A percentile compares a stretch with the other conserved stretches of the same genome.
Conservation (phyloP, 2,888 invertebrate species). For the Pharmacophagus antenor region DNA sequence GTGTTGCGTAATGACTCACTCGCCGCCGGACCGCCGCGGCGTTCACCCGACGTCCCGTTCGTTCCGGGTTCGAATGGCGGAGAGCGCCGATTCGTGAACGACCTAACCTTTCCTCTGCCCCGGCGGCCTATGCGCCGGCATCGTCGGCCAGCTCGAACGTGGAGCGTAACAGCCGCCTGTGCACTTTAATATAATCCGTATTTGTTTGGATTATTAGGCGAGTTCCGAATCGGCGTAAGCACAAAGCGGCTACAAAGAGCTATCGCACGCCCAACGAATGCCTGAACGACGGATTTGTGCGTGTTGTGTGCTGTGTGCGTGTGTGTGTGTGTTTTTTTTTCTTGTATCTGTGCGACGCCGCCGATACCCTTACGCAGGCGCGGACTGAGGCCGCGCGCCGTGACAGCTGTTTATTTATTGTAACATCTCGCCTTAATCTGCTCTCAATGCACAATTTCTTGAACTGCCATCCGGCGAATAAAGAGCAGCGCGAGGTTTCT, state of each 20-base stretch:
- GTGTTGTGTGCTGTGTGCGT: neutral
- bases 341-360: constrained; percentile 15
- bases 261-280: constrained; percentile 36
- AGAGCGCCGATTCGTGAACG: neutral
- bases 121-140: neutral
- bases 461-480: constrained; percentile 29
- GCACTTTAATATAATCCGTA: constrained; percentile 21
- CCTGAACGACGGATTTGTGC: constrained; percentile 38
- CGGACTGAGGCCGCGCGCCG: constrained; percentile 39
- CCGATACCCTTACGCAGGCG: constrained; percentile 35
- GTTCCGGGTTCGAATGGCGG: neutral
- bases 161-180: constrained; percentile 1
- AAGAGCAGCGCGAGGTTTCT: constrained; percentile 1
- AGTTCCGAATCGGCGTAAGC: constrained; percentile 16
- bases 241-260: constrained; percentile 33
- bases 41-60: neutral
- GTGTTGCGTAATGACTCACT: constrained; percentile 71
- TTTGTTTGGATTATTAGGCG: constrained; percentile 29
- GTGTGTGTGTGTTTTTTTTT: constrained; percentile 34
- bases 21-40: constrained; percentile 50
- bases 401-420: constrained; percentile 41
- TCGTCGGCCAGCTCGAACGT: neutral
- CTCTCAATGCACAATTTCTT: constrained; percentile 27
- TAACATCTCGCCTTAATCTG: constrained; percentile 35
- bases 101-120: neutral